phyloP scores from a whole-genome alignment of 2,797 vertebrate genomes.

The Cyclopterus lumpus region DNA sequence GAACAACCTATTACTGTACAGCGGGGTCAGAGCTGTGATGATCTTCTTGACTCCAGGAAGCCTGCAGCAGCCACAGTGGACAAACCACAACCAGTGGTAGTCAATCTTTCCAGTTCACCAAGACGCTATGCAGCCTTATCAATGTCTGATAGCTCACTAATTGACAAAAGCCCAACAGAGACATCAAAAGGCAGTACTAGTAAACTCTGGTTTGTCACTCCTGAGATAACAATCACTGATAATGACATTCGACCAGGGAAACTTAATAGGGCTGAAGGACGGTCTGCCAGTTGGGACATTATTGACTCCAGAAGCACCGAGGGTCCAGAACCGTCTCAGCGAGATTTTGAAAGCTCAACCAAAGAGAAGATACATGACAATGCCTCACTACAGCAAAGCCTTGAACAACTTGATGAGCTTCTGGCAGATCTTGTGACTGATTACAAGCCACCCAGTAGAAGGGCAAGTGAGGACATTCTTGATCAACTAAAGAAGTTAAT shows the following conservation, averaged over 20 bases:
- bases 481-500: constrained; percentile 93
- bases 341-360: constrained; percentile 74
- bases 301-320: constrained; percentile 81
- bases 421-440: constrained; percentile 96
- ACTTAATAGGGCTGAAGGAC: constrained; percentile 80
- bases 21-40: constrained; percentile 94
- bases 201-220: constrained; percentile 94
- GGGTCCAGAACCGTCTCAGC: constrained; percentile 66
- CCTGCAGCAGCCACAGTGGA: constrained; percentile 82
- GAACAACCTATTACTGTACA: constrained; percentile 89
- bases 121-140: constrained; percentile 96
- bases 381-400: constrained; percentile 91
- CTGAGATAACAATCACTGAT: constrained; percentile 98
- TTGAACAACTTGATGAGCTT: constrained; percentile 96
- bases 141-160: constrained; percentile 94
- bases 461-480: constrained; percentile 86
- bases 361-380: constrained; percentile 85
- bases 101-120: constrained; percentile 96
- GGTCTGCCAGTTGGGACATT: constrained; percentile 89
- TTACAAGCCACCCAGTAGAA: constrained; percentile 89
- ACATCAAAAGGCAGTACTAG: constrained; percentile 75
- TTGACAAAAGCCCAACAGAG: constrained; percentile 90
- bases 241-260: constrained; percentile 90
- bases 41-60: constrained; percentile 89
- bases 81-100: constrained; percentile 91